Conservation (phyloP, 2,113 vertebrate genomes). For the Ochotona princeps region DNA sequence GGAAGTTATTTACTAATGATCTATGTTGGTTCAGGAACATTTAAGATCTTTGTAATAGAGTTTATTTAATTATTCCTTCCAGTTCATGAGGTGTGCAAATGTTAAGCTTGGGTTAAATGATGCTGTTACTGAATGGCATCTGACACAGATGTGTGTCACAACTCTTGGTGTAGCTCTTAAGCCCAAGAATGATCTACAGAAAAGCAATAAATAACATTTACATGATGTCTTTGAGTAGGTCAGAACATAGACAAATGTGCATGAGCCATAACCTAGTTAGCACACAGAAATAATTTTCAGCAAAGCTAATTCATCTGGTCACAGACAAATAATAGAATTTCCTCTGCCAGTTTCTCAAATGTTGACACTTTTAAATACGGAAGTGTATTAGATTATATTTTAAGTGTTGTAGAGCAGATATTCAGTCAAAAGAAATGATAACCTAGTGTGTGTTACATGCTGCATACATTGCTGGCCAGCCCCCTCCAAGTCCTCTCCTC, state of each 20-base stretch:
- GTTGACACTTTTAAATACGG: constrained; percentile 58
- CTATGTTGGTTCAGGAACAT: constrained; percentile 13
- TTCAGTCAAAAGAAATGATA: constrained; percentile 27
- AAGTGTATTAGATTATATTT: constrained; percentile 50
- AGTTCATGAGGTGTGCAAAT: constrained; percentile 52
- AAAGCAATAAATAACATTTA: constrained; percentile 61
- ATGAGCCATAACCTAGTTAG: constrained; percentile 41
- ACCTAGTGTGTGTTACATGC: background rate
- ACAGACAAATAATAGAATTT: constrained; percentile 27
- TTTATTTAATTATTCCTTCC: constrained; percentile 53
- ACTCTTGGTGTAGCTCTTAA: background rate
- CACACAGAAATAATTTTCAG: constrained; percentile 52
- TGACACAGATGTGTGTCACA: constrained; percentile 63
- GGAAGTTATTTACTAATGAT: constrained; percentile 21
- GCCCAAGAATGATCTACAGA: constrained; percentile 52
- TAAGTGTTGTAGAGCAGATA: constrained; percentile 36
- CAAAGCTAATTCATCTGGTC: background rate
- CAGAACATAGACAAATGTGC: constrained; percentile 64
- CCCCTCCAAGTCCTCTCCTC: constrained; percentile 22
- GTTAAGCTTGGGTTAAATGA: constrained; percentile 67
- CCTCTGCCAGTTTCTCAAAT: constrained; percentile 45
- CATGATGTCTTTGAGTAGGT: constrained; percentile 63
- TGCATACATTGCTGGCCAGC: background rate
- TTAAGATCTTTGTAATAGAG: constrained; percentile 27
- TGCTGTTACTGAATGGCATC: constrained; percentile 60